phyloP scores from a whole-genome alignment of 2,888 invertebrate species.

The Chaetogeoica ovagalla region DNA sequence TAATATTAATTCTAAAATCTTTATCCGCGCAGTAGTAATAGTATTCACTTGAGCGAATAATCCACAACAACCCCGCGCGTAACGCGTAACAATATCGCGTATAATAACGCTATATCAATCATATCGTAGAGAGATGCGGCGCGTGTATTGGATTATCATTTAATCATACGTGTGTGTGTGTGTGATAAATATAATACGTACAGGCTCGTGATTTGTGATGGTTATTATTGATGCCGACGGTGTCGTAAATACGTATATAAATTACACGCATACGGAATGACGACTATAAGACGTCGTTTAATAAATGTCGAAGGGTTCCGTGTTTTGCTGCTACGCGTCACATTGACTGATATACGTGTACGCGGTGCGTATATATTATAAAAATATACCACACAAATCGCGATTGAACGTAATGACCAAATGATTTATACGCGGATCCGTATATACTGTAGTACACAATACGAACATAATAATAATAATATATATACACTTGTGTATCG shows the following conservation, averaged over 20 bases:
- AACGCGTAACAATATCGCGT: no score
- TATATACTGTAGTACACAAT: not conserved
- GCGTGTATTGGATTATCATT: no score
- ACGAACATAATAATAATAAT: no score
- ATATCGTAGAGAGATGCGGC: no score
- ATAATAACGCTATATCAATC: no score
- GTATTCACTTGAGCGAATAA: no score
- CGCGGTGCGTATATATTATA: no score
- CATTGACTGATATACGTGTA: no score
- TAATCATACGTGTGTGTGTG: not conserved
- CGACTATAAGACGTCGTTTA: no score
- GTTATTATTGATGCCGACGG: not conserved
- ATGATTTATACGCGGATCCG: not conserved
- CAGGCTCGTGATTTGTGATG: not conserved
- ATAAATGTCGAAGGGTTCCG: conserved; percentile 13
- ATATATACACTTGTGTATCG: conserved; percentile 25
- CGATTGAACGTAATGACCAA: not conserved
- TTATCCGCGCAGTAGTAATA: no score
- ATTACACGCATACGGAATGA: not conserved
- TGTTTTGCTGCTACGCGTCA: not conserved
- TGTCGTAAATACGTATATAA: not conserved
- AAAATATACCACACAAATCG: not conserved
- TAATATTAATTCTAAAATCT: no score
- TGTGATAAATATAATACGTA: not conserved
- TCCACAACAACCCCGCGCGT: no score